Percentiles rank a stretch among this genome's conserved stretches.
Conservation (phyloP, 2,888 invertebrate species). For the Poecilus cupreus region DNA sequence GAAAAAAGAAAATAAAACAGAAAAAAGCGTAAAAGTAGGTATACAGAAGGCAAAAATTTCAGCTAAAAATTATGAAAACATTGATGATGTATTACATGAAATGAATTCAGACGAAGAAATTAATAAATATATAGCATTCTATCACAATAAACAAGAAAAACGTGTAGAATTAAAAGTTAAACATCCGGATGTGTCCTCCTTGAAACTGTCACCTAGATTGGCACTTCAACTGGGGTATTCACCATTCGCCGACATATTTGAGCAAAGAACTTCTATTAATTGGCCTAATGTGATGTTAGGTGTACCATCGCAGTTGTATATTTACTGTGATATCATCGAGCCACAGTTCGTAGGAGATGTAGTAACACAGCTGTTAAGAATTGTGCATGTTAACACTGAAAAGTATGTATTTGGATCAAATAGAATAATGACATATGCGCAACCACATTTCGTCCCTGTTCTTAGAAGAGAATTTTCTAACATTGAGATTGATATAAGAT, state of each 20-base stretch:
- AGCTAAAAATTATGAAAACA: background rate
- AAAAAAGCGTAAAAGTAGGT: too few species aligned
- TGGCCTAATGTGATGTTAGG: background rate
- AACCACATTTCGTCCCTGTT: background rate
- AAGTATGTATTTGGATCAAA: too few species aligned
- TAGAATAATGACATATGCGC: too few species aligned
- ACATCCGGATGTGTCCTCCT: background rate
- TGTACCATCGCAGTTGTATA: constrained; percentile 5
- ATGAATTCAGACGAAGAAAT: background rate
- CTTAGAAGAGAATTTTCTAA: background rate
- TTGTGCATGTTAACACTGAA: background rate
- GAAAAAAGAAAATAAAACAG: too few species aligned
- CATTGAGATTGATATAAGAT: background rate
- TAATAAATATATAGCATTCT: background rate
- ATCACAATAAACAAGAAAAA: background rate
- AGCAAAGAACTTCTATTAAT: background rate
- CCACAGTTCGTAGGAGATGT: too few species aligned
- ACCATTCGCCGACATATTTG: background rate
- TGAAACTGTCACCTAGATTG: too few species aligned
- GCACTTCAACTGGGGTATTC: background rate
- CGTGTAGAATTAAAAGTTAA: too few species aligned
- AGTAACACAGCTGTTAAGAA: background rate
- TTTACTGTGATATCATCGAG: too few species aligned
- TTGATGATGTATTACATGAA: constrained; percentile 1
- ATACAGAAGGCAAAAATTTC: too few species aligned